Conservation (phyloP, 2,797 vertebrate genomes). For the Chelon auratus region DNA sequence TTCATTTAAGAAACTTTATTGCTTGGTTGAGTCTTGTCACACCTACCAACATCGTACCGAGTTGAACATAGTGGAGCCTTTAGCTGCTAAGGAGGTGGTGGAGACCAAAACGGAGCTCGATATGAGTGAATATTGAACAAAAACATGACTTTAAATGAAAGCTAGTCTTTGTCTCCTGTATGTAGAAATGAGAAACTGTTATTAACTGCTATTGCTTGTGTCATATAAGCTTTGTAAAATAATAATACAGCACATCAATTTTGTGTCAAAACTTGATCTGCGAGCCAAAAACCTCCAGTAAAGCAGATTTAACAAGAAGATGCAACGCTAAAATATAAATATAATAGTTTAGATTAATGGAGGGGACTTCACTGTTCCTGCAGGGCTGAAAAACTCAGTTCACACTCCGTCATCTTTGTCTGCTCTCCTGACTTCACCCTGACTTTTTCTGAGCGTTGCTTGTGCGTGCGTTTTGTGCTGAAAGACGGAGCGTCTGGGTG, state of each 20-base stretch:
- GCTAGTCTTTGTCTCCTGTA: too few species aligned
- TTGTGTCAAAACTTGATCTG: background rate
- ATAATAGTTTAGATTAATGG: constrained; percentile 14
- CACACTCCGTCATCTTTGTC: constrained; percentile 38
- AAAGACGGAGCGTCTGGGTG: constrained; percentile 55
- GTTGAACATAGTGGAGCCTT: too few species aligned
- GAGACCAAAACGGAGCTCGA: too few species aligned
- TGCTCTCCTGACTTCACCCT: constrained; percentile 52
- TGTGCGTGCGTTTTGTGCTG: constrained; percentile 36
- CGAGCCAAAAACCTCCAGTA: background rate
- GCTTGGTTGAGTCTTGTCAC: too few species aligned
- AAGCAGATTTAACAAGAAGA: background rate
- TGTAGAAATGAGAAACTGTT: too few species aligned
- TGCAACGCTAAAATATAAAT: background rate
- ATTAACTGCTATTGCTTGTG: too few species aligned
- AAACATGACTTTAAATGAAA: too few species aligned
- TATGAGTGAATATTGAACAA: too few species aligned
- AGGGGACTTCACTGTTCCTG: constrained; percentile 10
- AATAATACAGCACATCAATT: background rate
- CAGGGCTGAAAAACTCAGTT: constrained; percentile 27
- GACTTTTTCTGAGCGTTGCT: constrained; percentile 28
- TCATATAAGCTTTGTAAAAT: too few species aligned
- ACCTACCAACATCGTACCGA: too few species aligned
- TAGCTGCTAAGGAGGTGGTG: too few species aligned
- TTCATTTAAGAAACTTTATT: too few species aligned